Conservation (phyloP, 2,113 vertebrate genomes). For the Chauna torquata region DNA sequence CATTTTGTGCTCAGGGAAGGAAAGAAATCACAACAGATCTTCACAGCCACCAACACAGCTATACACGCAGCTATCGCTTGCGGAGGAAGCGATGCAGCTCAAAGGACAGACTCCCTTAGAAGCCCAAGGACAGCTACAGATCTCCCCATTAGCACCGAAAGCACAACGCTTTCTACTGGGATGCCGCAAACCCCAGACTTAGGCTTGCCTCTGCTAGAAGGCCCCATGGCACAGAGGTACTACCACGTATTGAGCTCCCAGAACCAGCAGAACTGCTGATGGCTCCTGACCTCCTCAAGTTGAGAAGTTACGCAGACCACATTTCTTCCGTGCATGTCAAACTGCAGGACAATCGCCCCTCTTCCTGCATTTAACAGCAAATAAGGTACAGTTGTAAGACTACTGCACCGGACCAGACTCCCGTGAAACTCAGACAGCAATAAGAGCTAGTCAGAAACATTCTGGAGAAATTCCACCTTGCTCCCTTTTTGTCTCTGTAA, state of each 20-base stretch:
- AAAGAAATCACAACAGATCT: background rate
- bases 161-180: background rate
- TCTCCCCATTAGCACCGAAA: background rate
- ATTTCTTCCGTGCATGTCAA: background rate
- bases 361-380: background rate
- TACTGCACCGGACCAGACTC: background rate
- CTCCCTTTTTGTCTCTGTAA: background rate
- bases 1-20: background rate
- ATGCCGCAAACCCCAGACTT: background rate
- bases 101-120: background rate
- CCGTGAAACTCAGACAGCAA: background rate
- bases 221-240: background rate
- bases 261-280: background rate
- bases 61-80: background rate
- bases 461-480: background rate
- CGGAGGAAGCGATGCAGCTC: background rate
- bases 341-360: background rate
- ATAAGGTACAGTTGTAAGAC: background rate
- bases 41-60: background rate
- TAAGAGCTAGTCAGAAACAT: background rate
- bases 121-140: background rate
- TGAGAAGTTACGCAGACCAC: background rate
- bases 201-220: background rate
- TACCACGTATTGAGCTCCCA: background rate
- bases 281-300: background rate